These are phyloP conservation scores for Aplysia californica DNA, from an alignment of 1,140 invertebrate genomes.

Conservation along the genomic window DNA sequence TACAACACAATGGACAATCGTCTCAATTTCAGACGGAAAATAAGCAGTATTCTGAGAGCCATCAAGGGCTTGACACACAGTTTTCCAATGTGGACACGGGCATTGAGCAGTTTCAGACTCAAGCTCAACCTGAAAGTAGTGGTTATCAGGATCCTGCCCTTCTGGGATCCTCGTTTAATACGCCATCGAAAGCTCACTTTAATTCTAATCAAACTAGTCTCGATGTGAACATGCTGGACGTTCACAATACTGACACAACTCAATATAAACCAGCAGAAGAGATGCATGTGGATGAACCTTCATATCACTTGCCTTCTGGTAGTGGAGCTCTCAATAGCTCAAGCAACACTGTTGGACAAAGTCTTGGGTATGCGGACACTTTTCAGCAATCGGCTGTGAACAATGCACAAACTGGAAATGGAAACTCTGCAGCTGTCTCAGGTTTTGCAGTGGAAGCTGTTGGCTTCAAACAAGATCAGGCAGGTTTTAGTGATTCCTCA, in stretches of 20 bases:
- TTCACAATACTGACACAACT: neutral
- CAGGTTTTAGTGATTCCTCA: no score
- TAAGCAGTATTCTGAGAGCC: neutral
- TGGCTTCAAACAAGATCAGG: no score
- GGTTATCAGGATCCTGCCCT: constrained; percentile 8
- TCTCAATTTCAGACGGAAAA: neutral
- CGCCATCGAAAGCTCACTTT: neutral
- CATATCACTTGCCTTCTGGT: neutral
- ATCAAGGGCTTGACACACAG: neutral
- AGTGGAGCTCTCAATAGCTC: neutral
- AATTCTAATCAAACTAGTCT: neutral
- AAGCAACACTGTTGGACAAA: neutral
- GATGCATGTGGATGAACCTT: constrained; percentile 21
- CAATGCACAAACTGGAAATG: no score
- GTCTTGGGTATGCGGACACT: neutral
- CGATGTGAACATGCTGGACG: neutral
- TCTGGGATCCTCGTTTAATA: constrained; percentile 3
- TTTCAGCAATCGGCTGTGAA: no score
- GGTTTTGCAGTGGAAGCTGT: no score
- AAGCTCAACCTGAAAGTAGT: neutral
- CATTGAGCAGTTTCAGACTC: neutral
- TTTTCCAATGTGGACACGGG: neutral
- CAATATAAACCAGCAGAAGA: constrained; percentile 20
- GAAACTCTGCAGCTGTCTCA: no score
- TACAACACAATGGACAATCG: neutral